Conservation (phyloP, 2,888 invertebrate genomes). For the Drosophila pseudotakahashii region DNA sequence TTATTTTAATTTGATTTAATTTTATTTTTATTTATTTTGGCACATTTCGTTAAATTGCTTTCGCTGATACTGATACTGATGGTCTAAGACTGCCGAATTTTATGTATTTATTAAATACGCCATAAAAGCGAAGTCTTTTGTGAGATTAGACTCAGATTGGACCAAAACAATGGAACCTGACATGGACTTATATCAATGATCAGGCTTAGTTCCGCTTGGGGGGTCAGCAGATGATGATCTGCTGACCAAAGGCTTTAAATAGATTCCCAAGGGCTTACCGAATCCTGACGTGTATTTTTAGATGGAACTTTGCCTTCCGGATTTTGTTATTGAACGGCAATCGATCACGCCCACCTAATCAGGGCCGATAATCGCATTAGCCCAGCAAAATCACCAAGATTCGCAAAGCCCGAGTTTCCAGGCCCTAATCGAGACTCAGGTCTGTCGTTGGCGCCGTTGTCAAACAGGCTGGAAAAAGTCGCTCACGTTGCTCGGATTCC, state of each 20-base stretch:
- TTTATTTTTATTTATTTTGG: background rate
- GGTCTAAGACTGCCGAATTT: constrained; percentile 29
- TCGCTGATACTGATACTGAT: constrained; percentile 30
- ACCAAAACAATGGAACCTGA: background rate
- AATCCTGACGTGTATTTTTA: constrained; percentile 62
- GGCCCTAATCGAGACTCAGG: constrained; percentile 10
- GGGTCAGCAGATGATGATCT: constrained; percentile 28
- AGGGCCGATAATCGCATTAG: constrained; percentile 23
- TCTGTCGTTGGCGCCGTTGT: constrained; percentile 38
- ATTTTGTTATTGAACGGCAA: constrained; percentile 19
- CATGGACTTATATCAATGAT: constrained; percentile 23
- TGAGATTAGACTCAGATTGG: constrained; percentile 34
- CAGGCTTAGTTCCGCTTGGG: constrained; percentile 53
- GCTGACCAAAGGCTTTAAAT: constrained; percentile 35
- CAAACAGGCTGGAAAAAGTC: constrained; percentile 38
- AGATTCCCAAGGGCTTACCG: constrained; percentile 9
- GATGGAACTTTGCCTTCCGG: constrained; percentile 39
- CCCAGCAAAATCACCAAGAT: constrained; percentile 41
- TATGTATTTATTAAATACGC: constrained; percentile 40
- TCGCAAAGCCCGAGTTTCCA: constrained; percentile 3
- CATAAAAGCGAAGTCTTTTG: constrained; percentile 13
- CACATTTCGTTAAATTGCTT: constrained; percentile 4
- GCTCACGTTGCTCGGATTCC: constrained; percentile 39
- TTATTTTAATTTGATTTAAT: background rate
- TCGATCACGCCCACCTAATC: constrained; percentile 54